Evolutionary conservation across 2,113 vertebrate species (phyloP), one percentile per base, ranked within the genome.

Genomic region (Urocitellus parryii): DNA sequence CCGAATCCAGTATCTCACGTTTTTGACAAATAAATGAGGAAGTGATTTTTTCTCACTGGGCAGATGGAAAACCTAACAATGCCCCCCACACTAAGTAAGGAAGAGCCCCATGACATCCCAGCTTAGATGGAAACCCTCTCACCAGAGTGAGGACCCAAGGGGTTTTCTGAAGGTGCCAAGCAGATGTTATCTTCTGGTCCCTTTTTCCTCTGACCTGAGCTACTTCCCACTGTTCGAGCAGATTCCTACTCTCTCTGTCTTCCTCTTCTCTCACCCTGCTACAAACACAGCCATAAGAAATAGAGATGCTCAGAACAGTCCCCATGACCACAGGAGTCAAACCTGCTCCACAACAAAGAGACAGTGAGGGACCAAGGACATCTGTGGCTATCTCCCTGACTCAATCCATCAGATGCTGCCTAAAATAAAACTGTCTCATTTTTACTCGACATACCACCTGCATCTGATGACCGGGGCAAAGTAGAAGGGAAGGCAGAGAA

Each of bases 351-450:
- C 45, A 61, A 77, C 9, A 84, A 73, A 74, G 81, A 58, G 70
- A 84, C 11, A 20, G 27, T 0, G 14, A 92, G 61, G 77, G 48
- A n/a, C 22, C 45, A 80, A 78, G 72, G 88, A n/a, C 45, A 80
- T 72, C 76, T 79, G 32, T 27, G 8, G 22, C 48, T 34, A n/a
- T 74, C n/a, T 63, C 63, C 80, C 48, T 1, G 2, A 29, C 37
- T 48, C 61, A 20, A 7, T 48, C 8, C 0, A 37, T n/a, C 2
- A 37, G 27, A 25, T 1, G 0, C n/a, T 53, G 53, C 51, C 74
- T 58, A 77, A 92, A 78, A 87, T 34, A 88, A 58, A 88, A n/a
- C 65, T 8, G 11, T 24, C 45, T 51, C 39, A 37, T 65, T 65
- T 37, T 77, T 67, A 25, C 2, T 88, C 74, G 42, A 53, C 4